phyloP scores from a whole-genome alignment of 1,140 invertebrate species.

The Aleiodes sp. region DNA sequence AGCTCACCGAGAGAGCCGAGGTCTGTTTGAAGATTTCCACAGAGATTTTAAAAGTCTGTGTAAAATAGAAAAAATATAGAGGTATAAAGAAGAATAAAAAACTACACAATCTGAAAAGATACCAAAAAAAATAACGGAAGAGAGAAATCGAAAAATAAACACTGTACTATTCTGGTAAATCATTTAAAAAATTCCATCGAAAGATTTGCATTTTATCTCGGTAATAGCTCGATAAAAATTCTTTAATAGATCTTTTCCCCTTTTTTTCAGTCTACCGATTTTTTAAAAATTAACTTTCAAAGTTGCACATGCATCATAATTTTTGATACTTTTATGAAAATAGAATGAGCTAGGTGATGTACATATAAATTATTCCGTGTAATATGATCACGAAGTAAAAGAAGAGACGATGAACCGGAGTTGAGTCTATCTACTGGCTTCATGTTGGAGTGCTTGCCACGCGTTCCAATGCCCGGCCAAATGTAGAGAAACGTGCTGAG shows the following conservation, averaged over 20 bases:
- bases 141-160: neutral
- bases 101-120: too few species aligned
- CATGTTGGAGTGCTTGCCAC: neutral
- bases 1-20: slow-evolving; percentile 26
- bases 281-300: too few species aligned
- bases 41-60: slow-evolving; percentile 40
- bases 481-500: slow-evolving; percentile 13
- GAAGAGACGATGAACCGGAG: neutral
- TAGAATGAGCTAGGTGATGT: too few species aligned
- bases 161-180: too few species aligned
- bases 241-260: too few species aligned
- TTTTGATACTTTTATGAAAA: too few species aligned
- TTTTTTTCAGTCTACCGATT: too few species aligned
- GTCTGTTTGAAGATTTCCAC: slow-evolving; percentile 51
- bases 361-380: neutral
- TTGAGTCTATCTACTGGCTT: neutral
- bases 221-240: too few species aligned
- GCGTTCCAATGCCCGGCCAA: neutral
- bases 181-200: too few species aligned
- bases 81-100: slow-evolving; percentile 5
- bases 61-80: slow-evolving; percentile 13
- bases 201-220: too few species aligned
- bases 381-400: neutral
- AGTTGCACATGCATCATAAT: too few species aligned
- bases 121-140: neutral